phyloP scores from a whole-genome alignment of 2,888 invertebrate genomes.

The Unio delphinus region DNA sequence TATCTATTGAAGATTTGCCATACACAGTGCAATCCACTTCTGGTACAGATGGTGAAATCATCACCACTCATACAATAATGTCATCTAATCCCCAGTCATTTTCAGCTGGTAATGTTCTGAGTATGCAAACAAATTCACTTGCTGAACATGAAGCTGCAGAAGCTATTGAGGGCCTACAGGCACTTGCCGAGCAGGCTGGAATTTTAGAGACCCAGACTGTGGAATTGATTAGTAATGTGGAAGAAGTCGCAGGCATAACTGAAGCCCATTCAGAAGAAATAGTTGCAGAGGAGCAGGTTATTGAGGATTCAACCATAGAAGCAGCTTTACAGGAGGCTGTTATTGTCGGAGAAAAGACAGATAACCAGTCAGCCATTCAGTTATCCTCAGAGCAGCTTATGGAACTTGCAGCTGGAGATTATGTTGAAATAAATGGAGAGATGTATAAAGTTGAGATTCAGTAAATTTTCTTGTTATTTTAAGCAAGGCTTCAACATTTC shows the following conservation, averaged over 20 bases:
- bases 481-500: too few species aligned
- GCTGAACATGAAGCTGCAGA: slow-evolving; percentile 60
- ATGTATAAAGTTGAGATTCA: slow-evolving; percentile 63
- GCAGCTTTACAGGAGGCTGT: slow-evolving; percentile 5
- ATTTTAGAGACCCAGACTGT: slow-evolving; percentile 34
- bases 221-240: slow-evolving; percentile 3
- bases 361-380: slow-evolving; percentile 39
- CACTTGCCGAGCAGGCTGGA: slow-evolving; percentile 59
- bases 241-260: too few species aligned
- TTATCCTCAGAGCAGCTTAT: slow-evolving; percentile 61
- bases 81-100: too few species aligned
- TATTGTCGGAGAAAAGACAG: neutral
- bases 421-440: slow-evolving; percentile 67
- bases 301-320: neutral
- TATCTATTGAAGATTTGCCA: slow-evolving; percentile 57
- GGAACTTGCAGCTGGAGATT: slow-evolving; percentile 63
- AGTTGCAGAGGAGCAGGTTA: neutral
- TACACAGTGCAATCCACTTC: slow-evolving; percentile 16
- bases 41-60: too few species aligned
- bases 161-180: slow-evolving; percentile 65
- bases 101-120: too few species aligned
- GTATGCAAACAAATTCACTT: neutral
- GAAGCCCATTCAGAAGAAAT: neutral
- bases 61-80: too few species aligned
- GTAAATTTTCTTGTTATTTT: too few species aligned